Evolutionary conservation across 2,113 vertebrate genomes (phyloP).

Genomic region (Ptilonorhynchus violaceus): DNA sequence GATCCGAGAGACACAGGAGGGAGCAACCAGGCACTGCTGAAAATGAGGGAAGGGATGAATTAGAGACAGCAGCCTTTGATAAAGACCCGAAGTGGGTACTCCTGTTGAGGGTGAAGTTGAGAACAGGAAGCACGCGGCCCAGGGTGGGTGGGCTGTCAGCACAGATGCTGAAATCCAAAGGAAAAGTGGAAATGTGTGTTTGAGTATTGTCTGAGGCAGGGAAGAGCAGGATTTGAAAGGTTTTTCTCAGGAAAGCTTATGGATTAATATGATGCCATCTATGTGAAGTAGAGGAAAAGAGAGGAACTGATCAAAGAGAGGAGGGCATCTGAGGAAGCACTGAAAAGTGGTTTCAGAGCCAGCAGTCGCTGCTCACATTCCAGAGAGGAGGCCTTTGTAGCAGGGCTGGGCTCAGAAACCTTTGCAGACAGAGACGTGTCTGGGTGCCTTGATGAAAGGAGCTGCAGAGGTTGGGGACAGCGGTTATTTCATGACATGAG

Average conservation of each 20-base stretch:
- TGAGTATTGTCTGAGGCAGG: background rate
- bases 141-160: background rate
- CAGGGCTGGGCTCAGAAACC: background rate
- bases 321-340: background rate
- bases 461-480: background rate
- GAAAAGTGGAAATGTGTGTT: background rate
- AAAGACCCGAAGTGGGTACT: background rate
- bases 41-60: background rate
- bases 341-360: background rate
- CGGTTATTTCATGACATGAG: background rate
- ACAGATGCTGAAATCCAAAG: background rate
- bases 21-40: background rate
- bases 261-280: background rate
- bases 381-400: background rate
- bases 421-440: background rate
- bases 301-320: background rate
- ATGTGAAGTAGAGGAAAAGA: background rate
- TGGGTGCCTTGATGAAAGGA: background rate
- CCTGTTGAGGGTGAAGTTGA: background rate
- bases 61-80: background rate
- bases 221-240: background rate
- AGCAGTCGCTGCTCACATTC: background rate
- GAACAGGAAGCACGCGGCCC: accelerated
- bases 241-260: background rate
- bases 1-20: background rate